These are phyloP conservation scores for Platycheirus rosarum DNA, from an alignment of 2,888 invertebrate species.

Conservation along the genomic window DNA sequence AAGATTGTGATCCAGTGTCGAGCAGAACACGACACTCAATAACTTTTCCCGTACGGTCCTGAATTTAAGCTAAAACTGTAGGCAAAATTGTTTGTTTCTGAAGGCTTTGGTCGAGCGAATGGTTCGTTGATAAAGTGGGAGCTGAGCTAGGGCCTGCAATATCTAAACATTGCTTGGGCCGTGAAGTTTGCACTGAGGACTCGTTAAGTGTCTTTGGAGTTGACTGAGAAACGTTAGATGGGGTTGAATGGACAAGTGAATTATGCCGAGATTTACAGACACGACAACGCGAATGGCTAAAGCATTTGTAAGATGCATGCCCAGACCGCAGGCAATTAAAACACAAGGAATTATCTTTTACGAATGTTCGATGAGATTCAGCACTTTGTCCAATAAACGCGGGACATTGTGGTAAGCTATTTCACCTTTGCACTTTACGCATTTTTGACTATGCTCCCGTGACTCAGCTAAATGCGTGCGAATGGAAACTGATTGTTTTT, in stretches of 20 bases:
- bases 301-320: constrained; percentile 6
- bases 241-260: not conserved
- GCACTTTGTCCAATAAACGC: not conserved
- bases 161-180: not conserved
- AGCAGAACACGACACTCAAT: not conserved
- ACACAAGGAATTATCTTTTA: constrained; percentile 2
- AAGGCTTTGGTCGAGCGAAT: not conserved
- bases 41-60: not conserved
- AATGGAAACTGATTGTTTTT: not conserved
- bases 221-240: not conserved
- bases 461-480: not conserved
- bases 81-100: constrained; percentile 18
- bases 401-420: not conserved
- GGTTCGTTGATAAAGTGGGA: not conserved
- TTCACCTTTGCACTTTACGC: not conserved
- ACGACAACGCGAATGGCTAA: constrained; percentile 3
- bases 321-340: no score
- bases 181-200: not conserved
- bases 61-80: not conserved
- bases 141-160: not conserved
- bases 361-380: constrained; percentile 7
- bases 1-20: not conserved
- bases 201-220: not conserved
- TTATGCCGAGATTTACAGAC: constrained; percentile 8
- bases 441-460: not conserved